Evolutionary conservation across 2,797 vertebrate genomes (phyloP).

Genomic region (Eulemur albifrons): DNA sequence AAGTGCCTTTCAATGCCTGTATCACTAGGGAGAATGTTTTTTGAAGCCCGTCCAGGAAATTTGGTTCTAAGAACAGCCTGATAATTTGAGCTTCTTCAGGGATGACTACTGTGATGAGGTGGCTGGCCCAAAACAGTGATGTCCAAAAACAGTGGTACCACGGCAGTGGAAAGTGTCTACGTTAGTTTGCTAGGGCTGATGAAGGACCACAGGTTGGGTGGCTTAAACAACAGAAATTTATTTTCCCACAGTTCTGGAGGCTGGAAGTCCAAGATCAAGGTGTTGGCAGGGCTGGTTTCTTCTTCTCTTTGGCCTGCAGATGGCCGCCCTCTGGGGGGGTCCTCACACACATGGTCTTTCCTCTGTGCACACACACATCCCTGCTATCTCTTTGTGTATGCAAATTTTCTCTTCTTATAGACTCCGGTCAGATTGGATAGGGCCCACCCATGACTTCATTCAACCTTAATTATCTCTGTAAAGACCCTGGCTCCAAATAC

Average conservation of each 20-base stretch:
- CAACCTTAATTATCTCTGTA: background rate
- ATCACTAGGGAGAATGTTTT: conserved; percentile 52
- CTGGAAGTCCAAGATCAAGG: background rate
- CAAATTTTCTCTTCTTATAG: background rate
- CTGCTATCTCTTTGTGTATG: background rate
- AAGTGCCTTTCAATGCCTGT: conserved; percentile 47
- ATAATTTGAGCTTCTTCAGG: conserved; percentile 9
- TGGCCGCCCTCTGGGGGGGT: background rate
- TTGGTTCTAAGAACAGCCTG: conserved; percentile 39
- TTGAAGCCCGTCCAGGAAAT: conserved; percentile 62
- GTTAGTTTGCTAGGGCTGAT: background rate
- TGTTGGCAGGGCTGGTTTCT: background rate
- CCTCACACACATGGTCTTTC: background rate
- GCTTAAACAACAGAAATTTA: background rate
- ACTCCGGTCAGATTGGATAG: background rate
- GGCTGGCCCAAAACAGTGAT: background rate
- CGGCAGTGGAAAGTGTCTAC: no score
- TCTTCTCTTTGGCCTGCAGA: background rate
- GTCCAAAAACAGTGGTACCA: background rate
- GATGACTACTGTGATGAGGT: background rate
- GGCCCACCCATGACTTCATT: background rate
- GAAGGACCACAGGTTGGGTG: no score
- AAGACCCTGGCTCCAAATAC: background rate
- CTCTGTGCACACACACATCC: background rate
- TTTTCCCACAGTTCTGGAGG: background rate